Evolutionary conservation across 2,113 vertebrate species (phyloP).

Genomic region (Sander vitreus): DNA sequence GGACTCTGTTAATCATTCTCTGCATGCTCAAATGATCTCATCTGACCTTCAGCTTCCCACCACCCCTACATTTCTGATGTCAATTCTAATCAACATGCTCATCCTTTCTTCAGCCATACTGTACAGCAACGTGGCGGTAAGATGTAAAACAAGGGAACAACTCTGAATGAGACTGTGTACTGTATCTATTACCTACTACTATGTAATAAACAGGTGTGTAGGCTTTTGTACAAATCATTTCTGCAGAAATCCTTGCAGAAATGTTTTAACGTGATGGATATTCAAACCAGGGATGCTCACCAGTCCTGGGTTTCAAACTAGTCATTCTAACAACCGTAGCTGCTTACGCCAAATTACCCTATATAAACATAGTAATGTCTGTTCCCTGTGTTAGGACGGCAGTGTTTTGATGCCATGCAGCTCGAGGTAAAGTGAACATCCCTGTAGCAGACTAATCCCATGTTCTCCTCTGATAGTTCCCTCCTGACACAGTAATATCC

Average conservation of each 20-base stretch:
- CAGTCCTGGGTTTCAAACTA: constrained; percentile 32
- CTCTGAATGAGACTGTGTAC: no score
- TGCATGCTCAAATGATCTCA: constrained; percentile 71
- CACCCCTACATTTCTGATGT: constrained; percentile 57
- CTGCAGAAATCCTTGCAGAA: constrained; percentile 17
- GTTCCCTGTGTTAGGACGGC: constrained; percentile 10
- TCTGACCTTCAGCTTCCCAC: constrained; percentile 66
- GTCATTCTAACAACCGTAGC: constrained; percentile 30
- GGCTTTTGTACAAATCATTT: constrained; percentile 32
- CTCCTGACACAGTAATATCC: constrained; percentile 79
- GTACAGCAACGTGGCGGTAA: neutral
- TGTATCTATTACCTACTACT: neutral
- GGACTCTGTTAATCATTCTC: constrained; percentile 69
- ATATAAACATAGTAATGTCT: constrained; percentile 45
- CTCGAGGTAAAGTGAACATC: constrained; percentile 78
- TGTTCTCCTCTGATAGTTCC: constrained; percentile 76
- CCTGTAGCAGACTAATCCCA: constrained; percentile 74
- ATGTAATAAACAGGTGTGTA: neutral
- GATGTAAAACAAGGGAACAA: constrained; percentile 10
- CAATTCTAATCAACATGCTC: constrained; percentile 60
- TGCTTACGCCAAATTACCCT: constrained; percentile 51
- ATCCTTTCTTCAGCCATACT: constrained; percentile 33
- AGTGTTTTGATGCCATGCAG: constrained; percentile 63
- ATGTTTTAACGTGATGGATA: constrained; percentile 7
- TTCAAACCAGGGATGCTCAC: constrained; percentile 28